phyloP scores from a whole-genome alignment of 23 tunicate genomes.

The Styela plicata region DNA sequence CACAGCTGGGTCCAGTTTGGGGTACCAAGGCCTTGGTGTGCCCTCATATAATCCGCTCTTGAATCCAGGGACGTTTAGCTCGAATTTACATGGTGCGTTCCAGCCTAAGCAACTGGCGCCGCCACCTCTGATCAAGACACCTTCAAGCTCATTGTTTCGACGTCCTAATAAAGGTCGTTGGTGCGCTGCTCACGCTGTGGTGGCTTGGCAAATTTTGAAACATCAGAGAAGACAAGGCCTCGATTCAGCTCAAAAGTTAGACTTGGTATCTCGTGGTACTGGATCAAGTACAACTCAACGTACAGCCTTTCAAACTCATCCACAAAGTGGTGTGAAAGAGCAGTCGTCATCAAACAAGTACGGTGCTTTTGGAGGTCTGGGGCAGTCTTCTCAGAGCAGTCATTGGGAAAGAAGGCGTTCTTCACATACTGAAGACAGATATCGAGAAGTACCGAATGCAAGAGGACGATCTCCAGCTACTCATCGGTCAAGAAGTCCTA shows the following conservation, averaged over 20 bases:
- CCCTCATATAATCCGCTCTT: conserved; percentile 10
- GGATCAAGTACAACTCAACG: background rate
- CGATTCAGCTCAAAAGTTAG: conserved; percentile 15
- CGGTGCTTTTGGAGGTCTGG: conserved; percentile 25
- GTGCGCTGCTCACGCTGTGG: conserved; percentile 78
- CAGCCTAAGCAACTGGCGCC: conserved; percentile 28
- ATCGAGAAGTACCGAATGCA: background rate
- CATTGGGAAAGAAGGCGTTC: background rate
- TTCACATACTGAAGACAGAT: background rate
- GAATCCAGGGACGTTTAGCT: conserved; percentile 1
- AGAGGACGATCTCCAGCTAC: background rate
- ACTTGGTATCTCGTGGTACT: background rate
- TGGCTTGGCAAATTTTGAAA: conserved; percentile 59
- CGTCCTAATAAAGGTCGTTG: conserved; percentile 62
- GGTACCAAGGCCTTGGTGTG: background rate
- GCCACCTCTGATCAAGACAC: background rate
- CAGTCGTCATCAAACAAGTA: background rate
- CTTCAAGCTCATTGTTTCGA: background rate
- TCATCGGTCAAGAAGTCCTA: conserved; percentile 21
- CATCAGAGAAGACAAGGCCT: conserved; percentile 45
- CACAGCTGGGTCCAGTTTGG: background rate
- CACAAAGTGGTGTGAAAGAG: conserved; percentile 10
- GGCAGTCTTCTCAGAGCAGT: conserved; percentile 4
- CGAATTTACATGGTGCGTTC: conserved; percentile 19
- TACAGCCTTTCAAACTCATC: conserved; percentile 21